These are phyloP conservation scores for Yasuhikotakia modesta DNA, from an alignment of 2,797 vertebrate genomes.

Conservation along the genomic window DNA sequence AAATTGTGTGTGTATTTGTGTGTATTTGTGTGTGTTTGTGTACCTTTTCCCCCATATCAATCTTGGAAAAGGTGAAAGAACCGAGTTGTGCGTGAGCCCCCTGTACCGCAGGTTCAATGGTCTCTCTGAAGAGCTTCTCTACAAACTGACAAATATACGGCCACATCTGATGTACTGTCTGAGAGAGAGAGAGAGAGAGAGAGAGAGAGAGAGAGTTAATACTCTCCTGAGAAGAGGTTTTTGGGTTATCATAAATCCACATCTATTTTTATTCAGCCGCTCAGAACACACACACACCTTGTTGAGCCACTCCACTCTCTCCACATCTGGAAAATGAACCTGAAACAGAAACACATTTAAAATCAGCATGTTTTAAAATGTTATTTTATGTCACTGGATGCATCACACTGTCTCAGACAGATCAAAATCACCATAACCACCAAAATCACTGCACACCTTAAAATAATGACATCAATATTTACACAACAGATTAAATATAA, in stretches of 20 bases:
- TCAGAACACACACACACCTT: conserved; percentile 74
- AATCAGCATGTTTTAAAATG: neutral
- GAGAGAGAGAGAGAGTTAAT: conserved; percentile 27
- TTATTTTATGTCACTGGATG: neutral
- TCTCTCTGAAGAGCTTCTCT: conserved; percentile 94
- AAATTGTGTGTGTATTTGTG: neutral
- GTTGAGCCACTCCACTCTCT: conserved; percentile 97
- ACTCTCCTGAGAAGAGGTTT: conserved; percentile 21
- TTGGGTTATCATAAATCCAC: conserved; percentile 29
- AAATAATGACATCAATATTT: neutral
- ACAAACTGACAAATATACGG: conserved; percentile 97
- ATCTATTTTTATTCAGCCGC: conserved; percentile 29
- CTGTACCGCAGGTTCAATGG: conserved; percentile 92
- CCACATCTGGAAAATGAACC: conserved; percentile 97
- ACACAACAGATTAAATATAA: too few species aligned
- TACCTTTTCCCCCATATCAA: conserved; percentile 95
- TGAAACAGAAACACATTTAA: conserved; percentile 65
- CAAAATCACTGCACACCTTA: neutral
- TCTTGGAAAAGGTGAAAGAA: conserved; percentile 93
- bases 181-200: conserved; percentile 22
- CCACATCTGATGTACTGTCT: conserved; percentile 99
- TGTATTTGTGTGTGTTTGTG: neutral
- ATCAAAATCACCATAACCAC: neutral
- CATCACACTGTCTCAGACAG: neutral
- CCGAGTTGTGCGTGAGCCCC: conserved; percentile 87